Evolutionary conservation across 2,113 vertebrate species (phyloP).

Genomic region (Asarcornis scutulata): DNA sequence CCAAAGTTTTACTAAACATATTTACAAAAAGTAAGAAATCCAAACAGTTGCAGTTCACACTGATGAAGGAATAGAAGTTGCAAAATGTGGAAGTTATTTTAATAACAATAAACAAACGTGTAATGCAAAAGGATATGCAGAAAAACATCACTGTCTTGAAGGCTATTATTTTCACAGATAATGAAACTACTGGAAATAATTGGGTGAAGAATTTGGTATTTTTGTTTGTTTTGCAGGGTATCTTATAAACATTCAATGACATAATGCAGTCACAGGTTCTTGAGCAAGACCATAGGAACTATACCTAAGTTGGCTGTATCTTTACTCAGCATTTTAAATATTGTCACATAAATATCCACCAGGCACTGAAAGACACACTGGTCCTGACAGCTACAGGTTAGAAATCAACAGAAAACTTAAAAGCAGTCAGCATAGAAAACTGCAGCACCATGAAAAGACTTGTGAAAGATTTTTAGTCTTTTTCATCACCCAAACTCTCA

Average conservation of each 20-base stretch:
- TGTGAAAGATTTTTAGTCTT: not conserved
- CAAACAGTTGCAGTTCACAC: not conserved
- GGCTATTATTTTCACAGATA: not conserved
- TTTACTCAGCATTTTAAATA: not conserved
- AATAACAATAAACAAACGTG: not conserved
- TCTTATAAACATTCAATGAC: not conserved
- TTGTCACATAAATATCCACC: not conserved
- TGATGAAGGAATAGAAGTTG: not conserved
- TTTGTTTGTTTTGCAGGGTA: not conserved
- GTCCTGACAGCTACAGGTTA: not conserved
- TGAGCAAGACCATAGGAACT: not conserved
- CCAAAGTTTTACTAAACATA: not conserved
- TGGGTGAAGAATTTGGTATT: not conserved
- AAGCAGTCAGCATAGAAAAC: not conserved
- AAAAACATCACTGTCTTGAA: not conserved
- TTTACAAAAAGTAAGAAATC: not conserved
- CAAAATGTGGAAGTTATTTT: not conserved
- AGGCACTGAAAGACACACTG: not conserved
- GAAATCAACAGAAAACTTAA: slow-evolving; percentile 21
- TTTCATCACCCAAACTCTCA: not conserved
- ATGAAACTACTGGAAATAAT: not conserved
- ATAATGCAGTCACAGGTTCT: not conserved
- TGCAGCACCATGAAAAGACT: not conserved
- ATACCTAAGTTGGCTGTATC: too few relatives aligned
- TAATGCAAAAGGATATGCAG: not conserved